Base-by-base conservation (phyloP, 92 coral and sea anemone genomes). In the Epizoanthus rinbou region DNA sequence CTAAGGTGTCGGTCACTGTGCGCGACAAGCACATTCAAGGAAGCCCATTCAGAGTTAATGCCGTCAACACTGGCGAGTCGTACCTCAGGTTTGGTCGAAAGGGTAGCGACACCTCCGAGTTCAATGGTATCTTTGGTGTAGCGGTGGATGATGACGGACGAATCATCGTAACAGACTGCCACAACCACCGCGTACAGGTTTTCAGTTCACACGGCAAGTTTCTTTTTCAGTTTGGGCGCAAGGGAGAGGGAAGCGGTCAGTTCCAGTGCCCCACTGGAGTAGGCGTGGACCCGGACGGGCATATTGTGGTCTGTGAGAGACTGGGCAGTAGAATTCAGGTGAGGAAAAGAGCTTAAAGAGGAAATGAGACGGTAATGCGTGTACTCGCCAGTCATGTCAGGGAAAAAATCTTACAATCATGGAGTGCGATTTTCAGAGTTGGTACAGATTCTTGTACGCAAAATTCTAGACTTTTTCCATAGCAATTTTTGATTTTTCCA, bases 231-330 rank as follows among this genome's bases (percentile, higher is more conserved):
- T 96, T 96, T 85, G 99, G 99, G 43, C 99, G 99, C 80, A 96
- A 96, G 80, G 99, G 99, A 8, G 99, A 96, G 43, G 99, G 99
- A 14, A 93, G 94, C 37, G 99, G 99, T 28, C 98, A 96, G 87
- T 96, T 96, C 85, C 99, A 96, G 88, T 94, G 99, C 80, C 99
- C 99, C 69, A 96, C 99, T 24, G 99, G 99, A 62, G 99, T 96
- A 6, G 98, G 98, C 37, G 90, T 96, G 84, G 98, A 94, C 80
- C 93, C 95, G 39, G 94, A 94, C 17, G 98, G 99, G 52, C 89
- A 95, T 69, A 96, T 96, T 73, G 92, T 96, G 65, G 93, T 96
- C 24, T 96, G 99, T 67, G 99, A 96, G 74, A 92, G 99, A 96
- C 89, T 96, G 60, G 94, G 98, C 25, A 86, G 92, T 87, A 90